These are phyloP conservation scores for Datnioides undecimradiatus DNA, from an alignment of 2,113 vertebrate genomes.

Conservation along the genomic window DNA sequence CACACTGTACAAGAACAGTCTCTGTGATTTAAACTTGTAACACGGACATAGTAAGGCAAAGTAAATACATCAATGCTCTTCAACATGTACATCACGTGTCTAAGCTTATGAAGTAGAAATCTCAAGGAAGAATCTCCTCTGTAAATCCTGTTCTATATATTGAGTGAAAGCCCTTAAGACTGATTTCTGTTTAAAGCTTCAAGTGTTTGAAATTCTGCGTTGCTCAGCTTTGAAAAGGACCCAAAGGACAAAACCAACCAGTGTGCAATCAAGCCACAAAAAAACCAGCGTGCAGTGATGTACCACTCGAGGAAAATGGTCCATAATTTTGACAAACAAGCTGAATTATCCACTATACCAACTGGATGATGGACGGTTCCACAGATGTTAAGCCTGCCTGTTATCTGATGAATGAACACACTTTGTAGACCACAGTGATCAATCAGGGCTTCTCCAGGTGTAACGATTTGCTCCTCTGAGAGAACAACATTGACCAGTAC, in stretches of 20 bases:
- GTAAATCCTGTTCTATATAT: background rate
- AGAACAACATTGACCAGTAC: background rate
- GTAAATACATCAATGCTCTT: background rate
- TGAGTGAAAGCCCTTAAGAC: background rate
- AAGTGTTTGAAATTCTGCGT: background rate
- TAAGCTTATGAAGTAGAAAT: background rate
- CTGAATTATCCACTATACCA: background rate
- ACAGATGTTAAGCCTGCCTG: background rate
- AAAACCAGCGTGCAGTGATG: background rate
- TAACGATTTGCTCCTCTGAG: background rate
- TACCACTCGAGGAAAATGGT: background rate
- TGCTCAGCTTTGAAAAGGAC: background rate
- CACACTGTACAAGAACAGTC: too few relatives aligned
- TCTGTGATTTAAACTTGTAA: too few relatives aligned
- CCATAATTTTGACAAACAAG: background rate
- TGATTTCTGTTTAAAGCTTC: background rate
- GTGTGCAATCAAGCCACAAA: background rate
- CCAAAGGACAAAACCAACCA: background rate
- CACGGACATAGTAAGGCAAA: background rate
- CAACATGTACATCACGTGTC: background rate
- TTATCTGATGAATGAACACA: constrained; percentile 29
- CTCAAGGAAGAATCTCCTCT: background rate
- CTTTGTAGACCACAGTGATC: constrained; percentile 29
- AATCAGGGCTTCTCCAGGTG: constrained; percentile 16
- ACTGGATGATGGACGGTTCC: background rate